Conservation (phyloP, 2,888 invertebrate genomes). For the Argyresthia goedartella region DNA sequence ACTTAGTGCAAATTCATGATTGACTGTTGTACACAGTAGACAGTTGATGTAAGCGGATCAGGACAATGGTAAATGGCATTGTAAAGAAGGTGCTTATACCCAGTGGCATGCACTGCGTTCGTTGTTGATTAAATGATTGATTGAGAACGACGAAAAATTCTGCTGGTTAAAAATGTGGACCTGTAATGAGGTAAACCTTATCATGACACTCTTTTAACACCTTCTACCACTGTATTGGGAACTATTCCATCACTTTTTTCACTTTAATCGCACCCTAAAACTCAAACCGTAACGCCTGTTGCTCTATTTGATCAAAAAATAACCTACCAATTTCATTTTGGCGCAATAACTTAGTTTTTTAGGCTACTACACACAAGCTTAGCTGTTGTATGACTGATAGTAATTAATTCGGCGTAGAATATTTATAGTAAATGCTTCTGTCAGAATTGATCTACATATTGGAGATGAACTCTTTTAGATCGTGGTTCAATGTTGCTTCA, state of each 20-base stretch:
- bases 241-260: background rate
- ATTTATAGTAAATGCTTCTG: slow-evolving; percentile 45
- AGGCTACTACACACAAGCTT: slow-evolving; percentile 26
- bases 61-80: no score
- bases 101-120: background rate
- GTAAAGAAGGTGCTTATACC: background rate
- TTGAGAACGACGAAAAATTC: no score
- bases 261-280: background rate
- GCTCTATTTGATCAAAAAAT: background rate
- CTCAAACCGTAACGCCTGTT: no score
- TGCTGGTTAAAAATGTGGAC: no score
- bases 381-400: slow-evolving; percentile 40
- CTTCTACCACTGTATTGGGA: background rate
- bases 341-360: slow-evolving; percentile 12
- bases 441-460: slow-evolving; percentile 42
- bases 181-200: no score
- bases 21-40: no score
- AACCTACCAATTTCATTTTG: slow-evolving; percentile 46
- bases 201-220: no score
- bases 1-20: background rate
- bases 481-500: slow-evolving; percentile 49
- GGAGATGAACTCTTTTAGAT: slow-evolving; percentile 27
- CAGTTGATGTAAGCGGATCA: no score
- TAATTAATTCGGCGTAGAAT: slow-evolving; percentile 33
- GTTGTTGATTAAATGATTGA: no score